These are phyloP conservation scores for Vandiemenella viatica DNA, from an alignment of 2,888 invertebrate genomes.

Conservation along the genomic window DNA sequence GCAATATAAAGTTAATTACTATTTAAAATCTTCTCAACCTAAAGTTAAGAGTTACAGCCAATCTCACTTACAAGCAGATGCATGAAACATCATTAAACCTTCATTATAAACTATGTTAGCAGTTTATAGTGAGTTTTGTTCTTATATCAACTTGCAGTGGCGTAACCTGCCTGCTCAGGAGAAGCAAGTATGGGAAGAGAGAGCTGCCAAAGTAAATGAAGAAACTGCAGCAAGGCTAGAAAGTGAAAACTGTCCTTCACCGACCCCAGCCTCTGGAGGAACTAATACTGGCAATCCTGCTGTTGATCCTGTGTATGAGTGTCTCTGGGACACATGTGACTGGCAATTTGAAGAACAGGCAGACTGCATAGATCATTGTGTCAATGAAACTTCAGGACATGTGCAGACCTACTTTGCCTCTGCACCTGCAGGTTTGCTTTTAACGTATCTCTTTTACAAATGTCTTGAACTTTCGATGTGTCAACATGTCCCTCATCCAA, in stretches of 20 bases:
- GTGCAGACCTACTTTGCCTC: slow-evolving; percentile 41
- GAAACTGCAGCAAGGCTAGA: slow-evolving; percentile 55
- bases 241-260: slow-evolving; percentile 24
- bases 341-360: slow-evolving; percentile 79
- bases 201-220: slow-evolving; percentile 77
- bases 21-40: no score
- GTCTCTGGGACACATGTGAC: slow-evolving; percentile 84
- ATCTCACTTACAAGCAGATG: no score
- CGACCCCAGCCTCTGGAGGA: slow-evolving; percentile 22
- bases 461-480: not conserved
- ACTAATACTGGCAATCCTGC: not conserved
- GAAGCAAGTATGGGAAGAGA: slow-evolving; percentile 89
- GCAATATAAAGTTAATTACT: no score
- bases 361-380: slow-evolving; percentile 81
- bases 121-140: no score
- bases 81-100: no score
- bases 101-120: no score
- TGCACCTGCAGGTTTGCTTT: slow-evolving; percentile 24
- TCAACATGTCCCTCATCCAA: no score
- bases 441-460: not conserved
- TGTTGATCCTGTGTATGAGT: slow-evolving; percentile 48
- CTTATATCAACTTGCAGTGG: slow-evolving; percentile 81
- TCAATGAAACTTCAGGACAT: slow-evolving; percentile 51
- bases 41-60: no score
- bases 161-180: slow-evolving; percentile 73